Conservation (phyloP, 2,113 vertebrate genomes). For the Psittacus erithacus region DNA sequence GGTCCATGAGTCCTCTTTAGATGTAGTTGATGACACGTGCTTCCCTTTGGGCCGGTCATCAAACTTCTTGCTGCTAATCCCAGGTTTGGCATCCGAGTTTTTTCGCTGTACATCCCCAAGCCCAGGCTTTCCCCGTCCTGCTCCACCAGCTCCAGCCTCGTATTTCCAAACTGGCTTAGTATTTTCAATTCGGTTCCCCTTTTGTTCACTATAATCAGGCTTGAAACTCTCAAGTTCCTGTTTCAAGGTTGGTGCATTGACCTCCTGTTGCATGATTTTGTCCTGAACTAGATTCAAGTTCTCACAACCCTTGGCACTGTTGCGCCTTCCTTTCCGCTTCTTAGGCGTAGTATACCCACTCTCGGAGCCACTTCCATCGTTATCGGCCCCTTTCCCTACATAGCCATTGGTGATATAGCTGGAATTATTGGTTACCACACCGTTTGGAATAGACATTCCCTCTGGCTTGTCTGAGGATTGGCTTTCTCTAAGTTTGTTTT, state of each 20-base stretch:
- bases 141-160: constrained; percentile 76
- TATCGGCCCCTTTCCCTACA: constrained; percentile 86
- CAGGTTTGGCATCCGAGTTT: constrained; percentile 88
- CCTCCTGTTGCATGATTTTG: constrained; percentile 85
- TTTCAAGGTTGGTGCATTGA: constrained; percentile 71
- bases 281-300: constrained; percentile 85
- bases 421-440: constrained; percentile 82
- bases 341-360: constrained; percentile 94
- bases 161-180: constrained; percentile 82
- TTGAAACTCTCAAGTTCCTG: constrained; percentile 83
- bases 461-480: constrained; percentile 86
- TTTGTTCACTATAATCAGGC: constrained; percentile 82
- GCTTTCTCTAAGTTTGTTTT: constrained; percentile 84
- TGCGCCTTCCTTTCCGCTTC: constrained; percentile 89
- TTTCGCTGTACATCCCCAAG: constrained; percentile 84
- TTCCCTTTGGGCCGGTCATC: constrained; percentile 95
- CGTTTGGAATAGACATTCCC: constrained; percentile 85
- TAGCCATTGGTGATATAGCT: constrained; percentile 92
- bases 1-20: constrained; percentile 98
- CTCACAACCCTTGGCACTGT: constrained; percentile 87
- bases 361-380: constrained; percentile 94
- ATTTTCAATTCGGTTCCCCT: constrained; percentile 78
- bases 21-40: constrained; percentile 76
- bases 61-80: constrained; percentile 85
- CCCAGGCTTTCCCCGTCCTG: constrained; percentile 74